Evolutionary conservation across 2,888 invertebrate genomes (phyloP), one percentile per base, ranked within the genome.

Genomic region (Caenorhabditis zanzibari): DNA sequence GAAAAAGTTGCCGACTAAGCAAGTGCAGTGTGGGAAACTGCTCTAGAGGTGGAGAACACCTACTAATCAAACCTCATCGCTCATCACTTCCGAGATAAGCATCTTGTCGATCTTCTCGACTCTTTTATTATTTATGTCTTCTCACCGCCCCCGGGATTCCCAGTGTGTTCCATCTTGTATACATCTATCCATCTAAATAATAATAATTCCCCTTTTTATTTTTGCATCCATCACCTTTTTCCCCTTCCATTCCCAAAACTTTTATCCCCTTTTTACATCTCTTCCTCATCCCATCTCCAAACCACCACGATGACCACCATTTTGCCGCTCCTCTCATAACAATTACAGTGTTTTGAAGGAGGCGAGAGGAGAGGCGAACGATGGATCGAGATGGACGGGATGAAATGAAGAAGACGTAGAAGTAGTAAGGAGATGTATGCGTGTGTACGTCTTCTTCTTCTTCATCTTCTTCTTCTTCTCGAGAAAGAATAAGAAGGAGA

Each of bases 311-410:
- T 19, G 19, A 47, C 47, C 47, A 47, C 47, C 47, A 47, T 47
- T 47, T 38, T 19, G 47, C 58, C 66, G 49, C 64, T 72, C 72
- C 52, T 71, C 69, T 58, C 77, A 82, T 73, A 82, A 82, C 82
- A 82, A 82, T 82, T 82, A 82, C 82, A 82, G 82, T 77, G 77
- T 77, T 71, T 71, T 73, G 75, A 84, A 68, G 71, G 66, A 68
- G 44, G n/a, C n/a, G n/a, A n/a, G 66, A n/a, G 19, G 47, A 52
- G 28, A 49, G 47, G 28, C 2, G 38, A 26, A 63, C 26, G 38
- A 12, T 24, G 68, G 56, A 26, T 54, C 47, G 38, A 76, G 47
- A 38, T 28, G 64, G 35, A 66, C 35, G 32, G 47, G 41, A 69
- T 38, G 12, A 38, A 32, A 63, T 26, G 69, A 69, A 41, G 79